A percentile compares a stretch with the other conserved stretches of the same genome.
Evolutionary conservation across 1,140 invertebrate genomes (phyloP).

Genomic region (Tetramorium simillimum): DNA sequence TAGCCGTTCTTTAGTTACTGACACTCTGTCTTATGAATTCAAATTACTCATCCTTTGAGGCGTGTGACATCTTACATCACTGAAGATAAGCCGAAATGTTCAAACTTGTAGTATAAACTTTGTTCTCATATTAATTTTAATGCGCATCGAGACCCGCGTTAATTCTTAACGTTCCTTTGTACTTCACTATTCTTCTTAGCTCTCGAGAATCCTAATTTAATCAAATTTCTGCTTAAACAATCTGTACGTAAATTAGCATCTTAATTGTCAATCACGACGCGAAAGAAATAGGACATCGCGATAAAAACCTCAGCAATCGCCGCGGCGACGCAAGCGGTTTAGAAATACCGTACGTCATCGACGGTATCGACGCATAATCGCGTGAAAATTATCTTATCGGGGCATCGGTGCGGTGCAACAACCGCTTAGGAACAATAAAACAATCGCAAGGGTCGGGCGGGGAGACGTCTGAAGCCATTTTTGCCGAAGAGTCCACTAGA

Average conservation of each 20-base stretch:
- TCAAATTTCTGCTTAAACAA: too few species aligned
- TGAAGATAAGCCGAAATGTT: too few species aligned
- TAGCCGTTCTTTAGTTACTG: too few species aligned
- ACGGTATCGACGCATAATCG: not conserved
- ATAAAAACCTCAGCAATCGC: not conserved
- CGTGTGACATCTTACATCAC: too few species aligned
- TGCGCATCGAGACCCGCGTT: too few species aligned
- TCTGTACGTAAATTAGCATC: not conserved
- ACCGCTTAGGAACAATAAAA: conserved; percentile 40
- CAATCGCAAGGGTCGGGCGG: not conserved
- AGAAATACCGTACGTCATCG: not conserved
- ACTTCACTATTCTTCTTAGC: too few species aligned
- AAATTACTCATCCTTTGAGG: too few species aligned
- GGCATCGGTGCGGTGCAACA: conserved; percentile 22
- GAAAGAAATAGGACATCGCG: not conserved
- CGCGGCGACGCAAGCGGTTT: not conserved
- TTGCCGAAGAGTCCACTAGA: conserved; percentile 68
- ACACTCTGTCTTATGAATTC: too few species aligned
- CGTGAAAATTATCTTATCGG: conserved; percentile 35
- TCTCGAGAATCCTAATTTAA: too few species aligned
- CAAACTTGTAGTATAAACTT: too few species aligned
- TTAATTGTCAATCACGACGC: not conserved
- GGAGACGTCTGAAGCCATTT: conserved; percentile 64
- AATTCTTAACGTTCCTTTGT: too few species aligned
- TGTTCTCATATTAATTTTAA: too few species aligned